Evolutionary conservation across 2,888 invertebrate species (phyloP).

Genomic region (Brachypterus glaber): DNA sequence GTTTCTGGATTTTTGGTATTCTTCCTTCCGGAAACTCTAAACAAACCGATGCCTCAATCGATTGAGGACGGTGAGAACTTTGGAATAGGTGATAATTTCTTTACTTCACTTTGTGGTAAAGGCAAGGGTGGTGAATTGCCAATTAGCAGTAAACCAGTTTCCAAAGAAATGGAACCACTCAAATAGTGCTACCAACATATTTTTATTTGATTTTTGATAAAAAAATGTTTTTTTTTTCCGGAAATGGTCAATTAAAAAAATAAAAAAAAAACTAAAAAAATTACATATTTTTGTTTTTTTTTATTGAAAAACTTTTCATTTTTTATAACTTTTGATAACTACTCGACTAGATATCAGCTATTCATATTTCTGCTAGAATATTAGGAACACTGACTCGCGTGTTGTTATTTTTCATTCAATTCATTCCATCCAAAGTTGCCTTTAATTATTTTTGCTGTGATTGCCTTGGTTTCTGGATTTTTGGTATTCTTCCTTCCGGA

Average conservation of each 20-base stretch:
- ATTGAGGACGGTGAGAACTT: constrained; percentile 75
- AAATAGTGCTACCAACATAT: too few species aligned
- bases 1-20: constrained; percentile 64
- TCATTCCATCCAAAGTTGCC: constrained; percentile 72
- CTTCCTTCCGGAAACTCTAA: constrained; percentile 72
- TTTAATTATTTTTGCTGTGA: constrained; percentile 63
- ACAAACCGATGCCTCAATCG: constrained; percentile 76
- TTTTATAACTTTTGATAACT: too few species aligned
- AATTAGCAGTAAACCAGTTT: constrained; percentile 12
- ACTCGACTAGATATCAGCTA: too few species aligned
- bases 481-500: constrained; percentile 68
- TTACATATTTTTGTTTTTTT: too few species aligned
- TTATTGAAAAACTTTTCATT: too few species aligned
- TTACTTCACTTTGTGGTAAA: constrained; percentile 53
- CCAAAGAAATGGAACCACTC: constrained; percentile 53
- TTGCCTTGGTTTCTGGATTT: constrained; percentile 65
- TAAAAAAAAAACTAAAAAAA: too few species aligned
- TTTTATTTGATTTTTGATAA: too few species aligned
- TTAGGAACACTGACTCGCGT: constrained; percentile 74
- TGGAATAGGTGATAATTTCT: constrained; percentile 73
- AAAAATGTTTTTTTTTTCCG: too few species aligned
- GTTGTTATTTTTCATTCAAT: constrained; percentile 65
- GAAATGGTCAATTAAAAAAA: too few species aligned
- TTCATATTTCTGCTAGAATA: constrained; percentile 75
- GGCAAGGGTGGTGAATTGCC: constrained; percentile 32